Evolutionary conservation across 2,888 invertebrate genomes (phyloP), one percentile per base, ranked within the genome.

Genomic region (Diachrysia chrysitis): DNA sequence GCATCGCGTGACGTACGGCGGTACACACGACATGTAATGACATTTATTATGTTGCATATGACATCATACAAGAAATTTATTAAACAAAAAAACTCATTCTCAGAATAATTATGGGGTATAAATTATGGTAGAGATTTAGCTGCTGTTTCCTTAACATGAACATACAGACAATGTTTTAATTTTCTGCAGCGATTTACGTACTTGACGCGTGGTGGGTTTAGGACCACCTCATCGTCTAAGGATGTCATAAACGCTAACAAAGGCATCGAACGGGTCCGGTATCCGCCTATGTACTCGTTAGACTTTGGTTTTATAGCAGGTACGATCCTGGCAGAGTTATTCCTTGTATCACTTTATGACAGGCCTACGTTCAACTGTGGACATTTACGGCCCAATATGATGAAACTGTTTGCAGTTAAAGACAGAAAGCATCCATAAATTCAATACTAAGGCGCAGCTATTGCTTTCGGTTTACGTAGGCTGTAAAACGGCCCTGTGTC

Each of bases 371-470:
- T 35, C 42, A 54, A 16, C 17, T 29, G 17, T 55, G 46, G 51
- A 62, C 58, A 48, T 77, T 73, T 51, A 77, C 32, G 66, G 61
- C 42, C 35, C n/a, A 35, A 73, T 54, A 77, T 77, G 78, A 77
- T 73, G 59, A 69, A 72, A 80, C 67, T 74, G 58, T 73, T 78
- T 73, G 75, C 78, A 70, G 51, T 66, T 58, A 62, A 61, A 76
- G 73, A 63, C 58, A 46, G 57, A 62, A 69, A 66, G 64, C 53
- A 61, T 42, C 29, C 61, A 70, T 79, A 75, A 79, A 75, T 81
- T 16, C 54, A 37, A 66, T 56, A 21, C 32, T 63, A 59, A 66
- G 58, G 42, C 10, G 25, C 35, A 56, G 58, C 64, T 67, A 60
- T 64, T 54, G 35, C 54, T 55, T n/a, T 53, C 58, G 71, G 62